Percentiles rank a stretch among this genome's conserved stretches.
These are phyloP conservation scores for Chalcis sispes DNA, from an alignment of 2,888 invertebrate genomes.

Conservation along the genomic window DNA sequence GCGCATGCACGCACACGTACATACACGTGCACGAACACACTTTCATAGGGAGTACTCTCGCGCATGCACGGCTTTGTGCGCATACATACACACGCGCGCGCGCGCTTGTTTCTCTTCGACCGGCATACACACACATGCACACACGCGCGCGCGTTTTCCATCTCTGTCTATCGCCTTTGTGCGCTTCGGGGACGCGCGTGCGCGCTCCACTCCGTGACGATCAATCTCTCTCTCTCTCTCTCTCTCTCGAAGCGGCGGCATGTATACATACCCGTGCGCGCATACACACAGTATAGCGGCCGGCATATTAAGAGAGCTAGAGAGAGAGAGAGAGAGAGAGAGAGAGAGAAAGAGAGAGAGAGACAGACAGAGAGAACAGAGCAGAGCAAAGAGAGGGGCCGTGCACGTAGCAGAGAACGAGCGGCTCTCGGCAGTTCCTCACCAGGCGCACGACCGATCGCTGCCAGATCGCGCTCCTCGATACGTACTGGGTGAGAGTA, in stretches of 20 bases:
- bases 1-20: no score
- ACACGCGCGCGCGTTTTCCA: background rate
- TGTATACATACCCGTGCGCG: no score
- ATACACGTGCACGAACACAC: background rate
- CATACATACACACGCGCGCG: background rate
- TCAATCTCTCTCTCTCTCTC: conserved; percentile 11
- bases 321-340: background rate
- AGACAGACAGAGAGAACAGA: no score
- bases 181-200: background rate
- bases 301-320: background rate
- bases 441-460: conserved; percentile 50
- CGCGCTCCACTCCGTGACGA: conserved; percentile 6
- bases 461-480: background rate
- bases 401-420: background rate
- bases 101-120: background rate
- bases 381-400: no score
- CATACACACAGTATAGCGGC: no score
- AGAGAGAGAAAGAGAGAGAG: background rate
- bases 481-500: background rate
- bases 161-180: background rate
- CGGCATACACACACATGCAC: background rate
- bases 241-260: background rate
- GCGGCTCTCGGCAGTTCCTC: conserved; percentile 45
- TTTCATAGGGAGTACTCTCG: background rate
- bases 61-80: background rate